phyloP scores from a whole-genome alignment of 2,888 invertebrate genomes.

The Phyllotreta striolata region DNA sequence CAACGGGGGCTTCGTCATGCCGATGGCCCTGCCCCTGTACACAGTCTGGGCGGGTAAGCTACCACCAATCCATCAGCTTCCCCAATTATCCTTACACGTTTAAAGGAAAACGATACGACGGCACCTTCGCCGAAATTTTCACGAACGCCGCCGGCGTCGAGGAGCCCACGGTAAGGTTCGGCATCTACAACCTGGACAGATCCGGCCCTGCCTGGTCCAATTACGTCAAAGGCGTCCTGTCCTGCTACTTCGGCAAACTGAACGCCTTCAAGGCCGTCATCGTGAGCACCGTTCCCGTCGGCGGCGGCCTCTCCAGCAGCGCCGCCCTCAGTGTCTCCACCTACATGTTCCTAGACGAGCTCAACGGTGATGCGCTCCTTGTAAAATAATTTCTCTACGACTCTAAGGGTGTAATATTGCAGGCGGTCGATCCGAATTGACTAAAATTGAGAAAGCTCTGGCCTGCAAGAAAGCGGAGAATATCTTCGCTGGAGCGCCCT shows the following conservation, averaged over 20 bases:
- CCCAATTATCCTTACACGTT: too few relatives aligned
- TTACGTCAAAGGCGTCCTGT: conserved; percentile 75
- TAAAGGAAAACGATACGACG: conserved; percentile 6
- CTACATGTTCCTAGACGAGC: conserved; percentile 82
- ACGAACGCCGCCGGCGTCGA: not conserved
- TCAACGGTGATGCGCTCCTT: conserved; percentile 64
- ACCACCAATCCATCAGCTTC: too few relatives aligned
- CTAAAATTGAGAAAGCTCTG: conserved; percentile 69
- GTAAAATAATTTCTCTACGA: not conserved
- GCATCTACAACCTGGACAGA: conserved; percentile 60
- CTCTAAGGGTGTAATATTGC: not conserved
- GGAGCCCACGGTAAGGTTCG: not conserved
- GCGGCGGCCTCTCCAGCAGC: conserved; percentile 91
- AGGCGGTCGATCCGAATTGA: conserved; percentile 44
- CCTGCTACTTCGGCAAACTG: conserved; percentile 59
- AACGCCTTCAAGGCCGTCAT: conserved; percentile 83
- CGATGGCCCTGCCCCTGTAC: conserved; percentile 86
- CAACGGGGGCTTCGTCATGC: conserved; percentile 92
- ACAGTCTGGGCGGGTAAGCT: conserved; percentile 79
- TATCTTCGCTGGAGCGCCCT: conserved; percentile 88
- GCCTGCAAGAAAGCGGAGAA: conserved; percentile 95
- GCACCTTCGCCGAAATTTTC: conserved; percentile 2
- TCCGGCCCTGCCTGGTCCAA: conserved; percentile 84
- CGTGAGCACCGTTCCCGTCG: conserved; percentile 84
- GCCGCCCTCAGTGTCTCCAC: conserved; percentile 90